These are phyloP conservation scores for Scaptodrosophila lebanonensis DNA, from an alignment of 1,140 invertebrate genomes.

Conservation along the genomic window DNA sequence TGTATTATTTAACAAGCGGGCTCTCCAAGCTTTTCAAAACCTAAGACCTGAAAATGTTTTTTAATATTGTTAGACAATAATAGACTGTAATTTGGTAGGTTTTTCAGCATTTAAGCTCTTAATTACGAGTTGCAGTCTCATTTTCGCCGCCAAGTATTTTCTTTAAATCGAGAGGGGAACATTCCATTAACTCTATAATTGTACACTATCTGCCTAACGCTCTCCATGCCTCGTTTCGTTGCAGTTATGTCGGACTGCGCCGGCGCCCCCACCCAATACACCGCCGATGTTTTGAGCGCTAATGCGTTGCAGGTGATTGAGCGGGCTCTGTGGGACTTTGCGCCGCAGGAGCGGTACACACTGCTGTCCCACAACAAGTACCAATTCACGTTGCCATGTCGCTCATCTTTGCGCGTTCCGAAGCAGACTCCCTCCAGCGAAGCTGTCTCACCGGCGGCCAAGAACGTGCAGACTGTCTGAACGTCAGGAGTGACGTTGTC, in stretches of 20 bases:
- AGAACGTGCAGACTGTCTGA: conserved; percentile 51
- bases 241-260: conserved; percentile 45
- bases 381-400: conserved; percentile 76
- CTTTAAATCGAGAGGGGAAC: no score
- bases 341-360: conserved; percentile 68
- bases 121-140: no score
- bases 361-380: conserved; percentile 70
- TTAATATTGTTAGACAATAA: no score
- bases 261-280: conserved; percentile 73
- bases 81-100: no score
- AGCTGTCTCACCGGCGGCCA: conserved; percentile 5
- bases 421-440: conserved; percentile 20
- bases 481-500: no score
- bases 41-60: no score
- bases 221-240: conserved; percentile 1
- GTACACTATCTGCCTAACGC: no score
- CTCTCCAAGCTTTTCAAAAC: no score
- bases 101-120: no score
- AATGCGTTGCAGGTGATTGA: conserved; percentile 71
- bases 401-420: conserved; percentile 70
- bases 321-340: conserved; percentile 67
- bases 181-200: no score
- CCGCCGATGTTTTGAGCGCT: conserved; percentile 71
- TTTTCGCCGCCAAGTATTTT: no score
- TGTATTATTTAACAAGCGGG: no score